A percentile compares a stretch with the other conserved stretches of the same genome.
phyloP scores from a whole-genome alignment of 2,888 invertebrate species.

The Hydropsyche betteni region DNA sequence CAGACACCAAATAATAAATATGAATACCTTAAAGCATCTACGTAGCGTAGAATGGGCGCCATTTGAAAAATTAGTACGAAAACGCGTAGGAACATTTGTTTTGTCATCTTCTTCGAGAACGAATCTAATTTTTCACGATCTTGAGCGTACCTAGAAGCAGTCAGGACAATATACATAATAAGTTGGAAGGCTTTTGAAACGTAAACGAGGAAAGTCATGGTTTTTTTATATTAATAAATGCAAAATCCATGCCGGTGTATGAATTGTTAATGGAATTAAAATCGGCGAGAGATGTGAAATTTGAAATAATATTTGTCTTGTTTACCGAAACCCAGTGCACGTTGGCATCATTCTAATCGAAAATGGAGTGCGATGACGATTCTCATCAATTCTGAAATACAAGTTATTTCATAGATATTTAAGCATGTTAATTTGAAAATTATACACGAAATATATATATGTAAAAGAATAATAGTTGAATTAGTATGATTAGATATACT shows the following conservation, averaged over 20 bases:
- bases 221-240: background rate
- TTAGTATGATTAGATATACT: no score
- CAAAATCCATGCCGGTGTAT: background rate
- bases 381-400: constrained; percentile 36
- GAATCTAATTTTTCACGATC: constrained; percentile 64
- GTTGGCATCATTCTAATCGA: constrained; percentile 33
- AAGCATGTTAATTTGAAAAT: background rate
- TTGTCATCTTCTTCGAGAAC: constrained; percentile 68
- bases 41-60: constrained; percentile 76
- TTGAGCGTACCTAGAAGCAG: constrained; percentile 65
- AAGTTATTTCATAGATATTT: no score
- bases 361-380: constrained; percentile 31
- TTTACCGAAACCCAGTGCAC: constrained; percentile 32
- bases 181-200: no score
- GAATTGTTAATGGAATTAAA: constrained; percentile 1
- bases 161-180: no score
- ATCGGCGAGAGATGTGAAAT: background rate
- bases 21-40: constrained; percentile 67
- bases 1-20: no score
- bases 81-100: constrained; percentile 67
- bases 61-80: constrained; percentile 74
- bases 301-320: background rate
- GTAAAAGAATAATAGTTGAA: no score
- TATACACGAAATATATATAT: no score
- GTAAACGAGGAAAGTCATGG: background rate